Evolutionary conservation across 2,888 invertebrate species (phyloP).

Genomic region (Tipula lateralis): DNA sequence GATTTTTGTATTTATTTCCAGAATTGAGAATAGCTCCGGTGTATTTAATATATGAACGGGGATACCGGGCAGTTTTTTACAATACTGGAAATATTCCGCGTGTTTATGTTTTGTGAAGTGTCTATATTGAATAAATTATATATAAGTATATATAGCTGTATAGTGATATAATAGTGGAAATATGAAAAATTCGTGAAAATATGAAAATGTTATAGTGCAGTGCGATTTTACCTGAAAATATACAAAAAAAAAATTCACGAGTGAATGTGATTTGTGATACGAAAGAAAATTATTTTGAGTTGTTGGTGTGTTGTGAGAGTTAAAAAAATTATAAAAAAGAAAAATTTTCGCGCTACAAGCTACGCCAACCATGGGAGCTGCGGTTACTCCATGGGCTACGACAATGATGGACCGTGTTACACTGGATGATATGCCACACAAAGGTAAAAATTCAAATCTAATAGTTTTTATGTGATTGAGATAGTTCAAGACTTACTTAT

Average conservation of each 20-base stretch:
- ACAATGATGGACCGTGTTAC: slow-evolving; percentile 66
- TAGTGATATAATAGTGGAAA: not conserved
- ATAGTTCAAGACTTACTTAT: not conserved
- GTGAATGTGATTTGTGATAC: not conserved
- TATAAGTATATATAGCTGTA: not conserved
- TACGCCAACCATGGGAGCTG: slow-evolving; percentile 71
- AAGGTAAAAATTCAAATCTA: slow-evolving; percentile 58
- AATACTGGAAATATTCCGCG: not conserved
- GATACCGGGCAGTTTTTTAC: not conserved
- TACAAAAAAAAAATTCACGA: not conserved
- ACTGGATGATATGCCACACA: slow-evolving; percentile 79
- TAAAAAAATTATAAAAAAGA: slow-evolving; percentile 31
- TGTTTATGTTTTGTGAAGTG: not conserved
- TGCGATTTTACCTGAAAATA: not conserved
- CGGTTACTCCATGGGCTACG: slow-evolving; percentile 79
- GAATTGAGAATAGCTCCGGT: not conserved
- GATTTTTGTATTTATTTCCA: not conserved
- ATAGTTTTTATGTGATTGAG: not conserved
- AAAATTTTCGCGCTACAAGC: slow-evolving; percentile 65
- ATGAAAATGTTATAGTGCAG: not conserved
- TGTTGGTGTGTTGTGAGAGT: not conserved
- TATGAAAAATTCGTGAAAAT: not conserved
- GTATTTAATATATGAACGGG: not conserved
- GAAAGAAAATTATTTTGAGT: not conserved
- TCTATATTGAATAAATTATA: not conserved